Percentiles rank a stretch among this genome's conserved stretches.
Conservation (phyloP, 2,888 invertebrate genomes). For the Dryobota labecula region DNA sequence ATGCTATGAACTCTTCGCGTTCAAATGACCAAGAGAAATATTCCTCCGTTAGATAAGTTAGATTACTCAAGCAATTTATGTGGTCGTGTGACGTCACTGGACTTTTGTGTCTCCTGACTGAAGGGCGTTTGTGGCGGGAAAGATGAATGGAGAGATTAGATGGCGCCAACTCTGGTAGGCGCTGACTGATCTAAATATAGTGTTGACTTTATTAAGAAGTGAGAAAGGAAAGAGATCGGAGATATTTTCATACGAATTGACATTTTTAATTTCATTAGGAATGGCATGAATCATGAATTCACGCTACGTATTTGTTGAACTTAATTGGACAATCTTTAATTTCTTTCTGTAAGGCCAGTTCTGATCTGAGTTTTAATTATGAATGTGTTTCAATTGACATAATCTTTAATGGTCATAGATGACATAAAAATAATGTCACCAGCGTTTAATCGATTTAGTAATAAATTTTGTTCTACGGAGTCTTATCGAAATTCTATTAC, state of each 20-base stretch:
- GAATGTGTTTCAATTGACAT: not conserved
- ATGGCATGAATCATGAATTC: not conserved
- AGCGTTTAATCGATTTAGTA: not conserved
- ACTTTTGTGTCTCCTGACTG: slow-evolving; percentile 41
- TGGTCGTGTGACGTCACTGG: slow-evolving; percentile 39
- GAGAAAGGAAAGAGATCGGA: not conserved
- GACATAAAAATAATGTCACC: not conserved
- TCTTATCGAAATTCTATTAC: not conserved
- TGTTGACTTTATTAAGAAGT: slow-evolving; percentile 2
- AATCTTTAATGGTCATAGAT: not conserved
- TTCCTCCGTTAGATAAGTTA: slow-evolving; percentile 13
- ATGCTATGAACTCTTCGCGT: not conserved
- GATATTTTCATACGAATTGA: not conserved
- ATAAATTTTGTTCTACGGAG: not conserved
- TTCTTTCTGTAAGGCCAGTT: not conserved
- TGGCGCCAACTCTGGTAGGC: slow-evolving; percentile 29
- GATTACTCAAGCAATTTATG: slow-evolving; percentile 30
- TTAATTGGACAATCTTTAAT: not conserved
- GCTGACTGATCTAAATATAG: slow-evolving; percentile 33
- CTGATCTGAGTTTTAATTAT: not conserved
- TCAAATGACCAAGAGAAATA: slow-evolving; percentile 3
- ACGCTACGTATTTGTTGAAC: too few relatives aligned
- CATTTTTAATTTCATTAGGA: not conserved
- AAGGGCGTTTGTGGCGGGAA: slow-evolving; percentile 43
- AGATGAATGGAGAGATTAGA: slow-evolving; percentile 44